These are phyloP conservation scores for Ifrita kowaldi DNA, from an alignment of 2,113 vertebrate genomes.

Conservation along the genomic window DNA sequence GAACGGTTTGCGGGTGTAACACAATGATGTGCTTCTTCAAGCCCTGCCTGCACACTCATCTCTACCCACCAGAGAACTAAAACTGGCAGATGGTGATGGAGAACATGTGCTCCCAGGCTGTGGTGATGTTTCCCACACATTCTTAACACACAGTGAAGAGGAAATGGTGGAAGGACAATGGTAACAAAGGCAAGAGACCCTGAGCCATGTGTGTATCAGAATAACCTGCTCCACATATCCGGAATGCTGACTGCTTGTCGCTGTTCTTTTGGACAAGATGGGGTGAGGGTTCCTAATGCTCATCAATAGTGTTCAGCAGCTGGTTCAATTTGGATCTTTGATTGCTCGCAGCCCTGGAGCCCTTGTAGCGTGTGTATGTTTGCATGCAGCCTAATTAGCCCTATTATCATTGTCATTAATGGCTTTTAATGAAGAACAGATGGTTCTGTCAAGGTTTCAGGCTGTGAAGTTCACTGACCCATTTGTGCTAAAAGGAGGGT, in stretches of 20 bases:
- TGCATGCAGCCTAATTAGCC: conserved; percentile 53
- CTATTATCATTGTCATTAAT: conserved; percentile 56
- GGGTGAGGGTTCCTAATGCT: neutral
- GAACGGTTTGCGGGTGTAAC: neutral
- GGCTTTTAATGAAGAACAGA: conserved; percentile 66
- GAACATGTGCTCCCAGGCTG: neutral
- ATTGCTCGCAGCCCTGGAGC: conserved; percentile 34
- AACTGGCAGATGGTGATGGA: neutral
- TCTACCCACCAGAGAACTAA: neutral
- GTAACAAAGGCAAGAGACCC: neutral
- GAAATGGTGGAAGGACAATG: neutral
- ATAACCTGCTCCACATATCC: neutral
- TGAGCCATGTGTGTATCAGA: neutral
- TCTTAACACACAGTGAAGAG: neutral
- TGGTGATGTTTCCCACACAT: neutral
- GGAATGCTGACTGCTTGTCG: neutral
- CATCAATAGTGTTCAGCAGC: neutral
- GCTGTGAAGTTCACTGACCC: conserved; percentile 53
- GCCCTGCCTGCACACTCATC: accelerated
- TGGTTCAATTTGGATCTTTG: conserved; percentile 34
- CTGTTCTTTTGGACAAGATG: neutral
- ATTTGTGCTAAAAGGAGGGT: neutral
- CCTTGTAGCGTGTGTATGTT: conserved; percentile 39
- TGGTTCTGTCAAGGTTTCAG: conserved; percentile 39
- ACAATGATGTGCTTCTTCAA: neutral